Evolutionary conservation across 53 echinoderm and acorn worm genomes (phyloP).

Genomic region (Echinometra lucunter): DNA sequence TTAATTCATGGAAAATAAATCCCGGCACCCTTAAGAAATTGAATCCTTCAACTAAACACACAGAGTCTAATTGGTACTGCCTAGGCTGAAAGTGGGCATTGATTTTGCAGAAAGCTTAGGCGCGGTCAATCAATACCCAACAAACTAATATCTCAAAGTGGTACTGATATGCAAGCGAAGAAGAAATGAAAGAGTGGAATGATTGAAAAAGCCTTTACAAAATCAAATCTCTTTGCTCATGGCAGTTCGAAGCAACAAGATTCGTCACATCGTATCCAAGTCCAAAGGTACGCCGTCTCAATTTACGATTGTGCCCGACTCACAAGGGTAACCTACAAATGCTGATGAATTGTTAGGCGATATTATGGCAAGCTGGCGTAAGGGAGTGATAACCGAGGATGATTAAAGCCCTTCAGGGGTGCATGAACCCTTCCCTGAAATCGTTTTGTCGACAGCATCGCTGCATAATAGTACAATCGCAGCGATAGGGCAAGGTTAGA

Average conservation of each 20-base stretch:
- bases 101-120: not conserved
- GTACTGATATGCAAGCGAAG: not conserved
- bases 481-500: not conserved
- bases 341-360: constrained; percentile 18
- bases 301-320: not conserved
- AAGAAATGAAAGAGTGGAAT: not conserved
- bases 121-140: not conserved
- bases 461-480: not conserved
- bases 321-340: not conserved
- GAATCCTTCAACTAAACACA: not conserved
- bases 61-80: not conserved
- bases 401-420: not conserved
- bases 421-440: not conserved
- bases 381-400: constrained; percentile 33
- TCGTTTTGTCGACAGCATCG: not conserved
- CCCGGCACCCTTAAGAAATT: not conserved
- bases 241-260: not conserved
- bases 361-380: not conserved
- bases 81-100: not conserved
- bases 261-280: not conserved
- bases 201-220: not conserved
- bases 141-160: not conserved
- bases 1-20: not conserved
- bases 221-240: not conserved
- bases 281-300: not conserved